Evolutionary conservation across 2,113 vertebrate genomes (phyloP), one percentile per base, ranked within the genome.

Genomic region (Sitta europaea): DNA sequence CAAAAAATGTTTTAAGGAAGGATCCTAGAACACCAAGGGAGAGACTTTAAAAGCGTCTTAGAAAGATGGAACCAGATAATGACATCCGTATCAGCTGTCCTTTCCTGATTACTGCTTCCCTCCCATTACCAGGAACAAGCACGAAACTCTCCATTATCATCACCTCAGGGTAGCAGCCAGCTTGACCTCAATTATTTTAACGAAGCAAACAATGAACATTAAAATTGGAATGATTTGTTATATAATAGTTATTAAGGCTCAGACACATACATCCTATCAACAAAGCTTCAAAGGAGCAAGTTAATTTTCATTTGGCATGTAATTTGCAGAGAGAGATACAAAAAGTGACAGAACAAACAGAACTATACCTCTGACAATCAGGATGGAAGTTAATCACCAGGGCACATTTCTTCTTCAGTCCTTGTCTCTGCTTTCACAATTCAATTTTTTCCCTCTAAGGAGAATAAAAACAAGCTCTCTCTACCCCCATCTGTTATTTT

Each of bases 101-200:
- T 48, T 78, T 86, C 58, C 65, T 70, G 31, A 33, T 67, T 92
- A 91, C 68, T 89, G 59, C 29, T 74, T 54, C 50, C 68, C 14
- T 79, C 78, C 77, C 61, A 59, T 59, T 78, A 63, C 68, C 7
- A 6, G 74, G 43, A 65, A 58, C 40, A 73, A 65, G 62, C 43
- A 88, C 4, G 0, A 85, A 80, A 94, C 65, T 92, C 70, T 53
- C 61, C 62, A 42, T 74, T 67, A 67, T 35, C 54, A 40, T 48
- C 81, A 87, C 81, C 71, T 95, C 68, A 54, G 92, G 94, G 42
- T 63, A 86, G 58, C 65, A 77, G 81, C 45, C 36, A 20, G 79
- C 58, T 73, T 75, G 53, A 96, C 94, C 94, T 93, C 90, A 88
- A 96, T 97, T 97, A 97, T 94, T 92, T 95, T 85, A 85, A 93